Percentiles rank a stretch among this genome's conserved stretches.
Evolutionary conservation across 2,113 vertebrate species (phyloP).

Genomic region (Vicugna pacos): DNA sequence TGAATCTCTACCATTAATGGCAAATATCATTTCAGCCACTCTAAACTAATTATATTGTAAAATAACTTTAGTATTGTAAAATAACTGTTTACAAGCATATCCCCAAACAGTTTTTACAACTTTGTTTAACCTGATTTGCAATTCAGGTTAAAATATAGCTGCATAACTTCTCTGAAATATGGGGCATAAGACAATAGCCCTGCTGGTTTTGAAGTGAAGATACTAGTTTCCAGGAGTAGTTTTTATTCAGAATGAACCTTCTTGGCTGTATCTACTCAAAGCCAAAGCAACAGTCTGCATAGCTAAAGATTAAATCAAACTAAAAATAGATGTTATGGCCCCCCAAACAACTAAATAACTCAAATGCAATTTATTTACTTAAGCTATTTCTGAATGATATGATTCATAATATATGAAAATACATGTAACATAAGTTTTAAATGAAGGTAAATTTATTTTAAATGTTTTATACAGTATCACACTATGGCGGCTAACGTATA

Average conservation of each 20-base stretch:
- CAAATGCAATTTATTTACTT: not conserved
- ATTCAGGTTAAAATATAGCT: not conserved
- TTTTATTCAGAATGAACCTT: not conserved
- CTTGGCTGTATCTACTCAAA: not conserved
- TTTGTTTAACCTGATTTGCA: not conserved
- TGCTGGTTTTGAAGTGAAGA: not conserved
- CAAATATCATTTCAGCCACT: not conserved
- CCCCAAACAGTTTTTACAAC: not conserved
- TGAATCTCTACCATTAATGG: not conserved
- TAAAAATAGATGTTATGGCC: not conserved
- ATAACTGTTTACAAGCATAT: not conserved
- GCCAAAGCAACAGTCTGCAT: not conserved
- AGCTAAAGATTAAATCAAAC: not conserved
- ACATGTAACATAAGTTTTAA: not conserved
- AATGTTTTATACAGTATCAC: not conserved
- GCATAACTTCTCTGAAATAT: not conserved
- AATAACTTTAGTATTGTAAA: not conserved
- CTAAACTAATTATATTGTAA: not conserved
- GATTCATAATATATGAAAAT: slow-evolving; percentile 33
- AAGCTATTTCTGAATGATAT: not conserved
- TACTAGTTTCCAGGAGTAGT: not conserved
- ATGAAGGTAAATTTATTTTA: not conserved
- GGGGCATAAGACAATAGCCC: not conserved
- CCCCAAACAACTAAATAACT: not conserved
- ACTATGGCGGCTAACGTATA: not conserved